Percentiles rank a stretch among this genome's conserved stretches.
These are phyloP conservation scores for Albula glossodonta DNA, from an alignment of 2,113 vertebrate species.

Conservation along the genomic window DNA sequence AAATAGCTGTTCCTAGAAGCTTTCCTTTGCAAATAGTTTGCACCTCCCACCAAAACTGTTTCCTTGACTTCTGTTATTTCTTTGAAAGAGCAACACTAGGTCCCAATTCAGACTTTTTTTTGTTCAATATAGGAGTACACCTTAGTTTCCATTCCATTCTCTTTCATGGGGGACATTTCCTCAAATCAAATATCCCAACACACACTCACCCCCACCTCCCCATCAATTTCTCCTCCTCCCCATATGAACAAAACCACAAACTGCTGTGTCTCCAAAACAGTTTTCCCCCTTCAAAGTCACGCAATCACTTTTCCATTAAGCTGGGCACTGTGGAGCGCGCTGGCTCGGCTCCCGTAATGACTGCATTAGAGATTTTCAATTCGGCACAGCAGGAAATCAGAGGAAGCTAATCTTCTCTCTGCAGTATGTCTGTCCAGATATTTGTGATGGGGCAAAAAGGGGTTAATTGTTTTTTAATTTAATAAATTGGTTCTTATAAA, in stretches of 20 bases:
- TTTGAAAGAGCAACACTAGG: neutral
- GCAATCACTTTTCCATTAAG: conserved; percentile 28
- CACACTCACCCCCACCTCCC: neutral
- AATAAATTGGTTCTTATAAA: conserved; percentile 12
- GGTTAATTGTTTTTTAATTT: conserved; percentile 23
- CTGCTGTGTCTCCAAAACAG: conserved; percentile 11
- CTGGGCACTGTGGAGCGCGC: neutral
- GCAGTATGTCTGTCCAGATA: conserved; percentile 18
- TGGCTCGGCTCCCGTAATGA: conserved; percentile 15
- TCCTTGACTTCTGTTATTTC: neutral
- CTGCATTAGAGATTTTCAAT: conserved; percentile 25
- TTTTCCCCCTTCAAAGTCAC: conserved; percentile 6
- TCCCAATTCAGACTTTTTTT: neutral
- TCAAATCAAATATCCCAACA: conserved; percentile 6
- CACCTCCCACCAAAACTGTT: neutral
- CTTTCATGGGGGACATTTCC: neutral
- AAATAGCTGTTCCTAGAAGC: neutral
- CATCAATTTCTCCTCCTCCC: conserved; percentile 11
- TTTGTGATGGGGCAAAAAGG: conserved; percentile 12
- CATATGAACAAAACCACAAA: conserved; percentile 8
- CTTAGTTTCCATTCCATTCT: neutral
- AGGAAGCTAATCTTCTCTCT: conserved; percentile 21
- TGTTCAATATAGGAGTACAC: neutral
- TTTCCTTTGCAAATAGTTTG: neutral
- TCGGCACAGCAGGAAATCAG: conserved; percentile 10